phyloP scores from a whole-genome alignment of 2,113 vertebrate species.

The Ovis canadensis region DNA sequence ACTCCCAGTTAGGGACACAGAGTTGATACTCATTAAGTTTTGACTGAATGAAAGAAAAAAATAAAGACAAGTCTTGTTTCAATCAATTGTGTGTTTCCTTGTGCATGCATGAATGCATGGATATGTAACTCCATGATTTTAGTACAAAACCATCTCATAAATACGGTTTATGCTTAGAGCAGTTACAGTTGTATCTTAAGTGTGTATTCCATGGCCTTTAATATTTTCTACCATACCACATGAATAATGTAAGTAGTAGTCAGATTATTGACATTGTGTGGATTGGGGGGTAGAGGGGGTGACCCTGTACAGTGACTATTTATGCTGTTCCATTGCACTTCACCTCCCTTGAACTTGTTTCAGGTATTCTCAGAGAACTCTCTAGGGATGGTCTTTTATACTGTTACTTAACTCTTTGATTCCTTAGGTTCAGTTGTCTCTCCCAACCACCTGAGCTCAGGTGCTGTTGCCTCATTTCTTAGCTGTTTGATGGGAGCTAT shows the following conservation, averaged over 20 bases:
- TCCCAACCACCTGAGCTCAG: background rate
- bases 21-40: too few species aligned
- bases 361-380: background rate
- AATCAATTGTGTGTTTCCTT: too few species aligned
- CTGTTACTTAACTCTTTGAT: background rate
- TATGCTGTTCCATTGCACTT: background rate
- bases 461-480: background rate
- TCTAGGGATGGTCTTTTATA: background rate
- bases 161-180: too few species aligned
- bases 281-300: fast-evolving
- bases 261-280: background rate
- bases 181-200: background rate
- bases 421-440: background rate
- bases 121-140: too few species aligned
- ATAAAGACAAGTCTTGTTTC: too few species aligned
- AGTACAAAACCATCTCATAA: too few species aligned
- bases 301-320: background rate
- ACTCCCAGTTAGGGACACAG: too few species aligned
- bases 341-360: background rate
- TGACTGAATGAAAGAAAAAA: too few species aligned
- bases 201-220: background rate
- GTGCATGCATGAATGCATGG: too few species aligned
- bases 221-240: background rate
- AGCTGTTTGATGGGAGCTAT: background rate
- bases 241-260: background rate